Conservation (phyloP, 2,888 invertebrate genomes). For the Hyles lineata region DNA sequence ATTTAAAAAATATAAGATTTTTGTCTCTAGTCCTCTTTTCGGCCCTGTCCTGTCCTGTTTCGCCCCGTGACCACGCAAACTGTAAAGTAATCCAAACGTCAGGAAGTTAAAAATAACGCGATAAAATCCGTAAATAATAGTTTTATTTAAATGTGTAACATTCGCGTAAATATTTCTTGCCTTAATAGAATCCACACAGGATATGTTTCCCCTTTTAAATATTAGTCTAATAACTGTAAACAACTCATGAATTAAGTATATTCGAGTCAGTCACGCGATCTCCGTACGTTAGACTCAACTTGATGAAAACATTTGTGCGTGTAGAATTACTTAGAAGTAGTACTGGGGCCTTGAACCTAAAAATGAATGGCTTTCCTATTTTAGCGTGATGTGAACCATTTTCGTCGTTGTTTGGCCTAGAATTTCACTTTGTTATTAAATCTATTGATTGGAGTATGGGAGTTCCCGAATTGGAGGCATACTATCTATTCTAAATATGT, state of each 20-base stretch:
- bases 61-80: too few species aligned
- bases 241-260: neutral
- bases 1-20: too few species aligned
- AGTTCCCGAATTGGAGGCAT: neutral
- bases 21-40: too few species aligned
- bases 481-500: too few species aligned
- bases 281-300: neutral
- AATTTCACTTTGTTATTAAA: neutral
- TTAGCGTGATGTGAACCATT: neutral
- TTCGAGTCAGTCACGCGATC: slow-evolving; percentile 1
- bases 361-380: neutral
- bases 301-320: neutral
- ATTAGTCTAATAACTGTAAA: neutral
- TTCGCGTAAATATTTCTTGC: too few species aligned
- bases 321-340: neutral
- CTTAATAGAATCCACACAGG: neutral
- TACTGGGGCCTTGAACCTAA: neutral
- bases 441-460: neutral
- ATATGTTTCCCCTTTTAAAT: slow-evolving; percentile 1
- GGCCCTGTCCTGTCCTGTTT: too few species aligned
- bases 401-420: neutral
- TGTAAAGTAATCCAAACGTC: too few species aligned
- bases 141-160: too few species aligned
- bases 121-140: too few species aligned
- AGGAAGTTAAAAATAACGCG: too few species aligned